phyloP scores from a whole-genome alignment of 2,888 invertebrate species.

The Chloroclysta siterata region DNA sequence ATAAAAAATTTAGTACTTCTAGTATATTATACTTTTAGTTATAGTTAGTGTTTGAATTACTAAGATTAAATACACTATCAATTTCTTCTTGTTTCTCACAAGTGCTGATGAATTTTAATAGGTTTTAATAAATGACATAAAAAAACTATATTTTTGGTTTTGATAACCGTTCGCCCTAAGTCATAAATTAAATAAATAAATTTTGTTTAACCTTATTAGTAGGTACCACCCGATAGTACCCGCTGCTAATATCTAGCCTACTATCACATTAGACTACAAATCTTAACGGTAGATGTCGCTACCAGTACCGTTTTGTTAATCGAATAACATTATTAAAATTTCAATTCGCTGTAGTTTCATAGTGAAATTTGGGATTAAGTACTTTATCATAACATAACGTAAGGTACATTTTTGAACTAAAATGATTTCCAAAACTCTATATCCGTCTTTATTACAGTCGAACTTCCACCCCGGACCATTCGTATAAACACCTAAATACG shows the following conservation, averaged over 20 bases:
- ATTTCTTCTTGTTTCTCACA: too few relatives aligned
- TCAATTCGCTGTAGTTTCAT: not conserved
- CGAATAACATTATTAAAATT: not conserved
- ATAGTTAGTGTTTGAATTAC: too few relatives aligned
- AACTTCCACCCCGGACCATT: conserved; percentile 15
- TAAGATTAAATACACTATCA: too few relatives aligned
- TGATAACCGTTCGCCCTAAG: too few relatives aligned
- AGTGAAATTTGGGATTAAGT: not conserved
- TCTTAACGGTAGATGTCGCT: conserved; percentile 24
- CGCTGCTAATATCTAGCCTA: not conserved
- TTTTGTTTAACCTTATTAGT: too few relatives aligned
- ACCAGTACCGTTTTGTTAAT: conserved; percentile 5
- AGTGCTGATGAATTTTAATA: too few relatives aligned
- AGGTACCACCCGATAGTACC: too few relatives aligned
- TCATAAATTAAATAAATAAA: too few relatives aligned
- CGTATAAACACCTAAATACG: conserved; percentile 23
- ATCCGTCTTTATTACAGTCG: conserved; percentile 6
- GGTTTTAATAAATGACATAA: too few relatives aligned
- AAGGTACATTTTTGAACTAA: not conserved
- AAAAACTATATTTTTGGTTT: too few relatives aligned
- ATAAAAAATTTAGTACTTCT: not conserved
- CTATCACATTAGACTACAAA: not conserved
- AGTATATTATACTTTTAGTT: too few relatives aligned
- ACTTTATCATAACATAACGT: not conserved
- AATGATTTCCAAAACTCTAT: not conserved